Evolutionary conservation across 2,888 invertebrate species (phyloP).

Genomic region (Lasioglossum malachurum): DNA sequence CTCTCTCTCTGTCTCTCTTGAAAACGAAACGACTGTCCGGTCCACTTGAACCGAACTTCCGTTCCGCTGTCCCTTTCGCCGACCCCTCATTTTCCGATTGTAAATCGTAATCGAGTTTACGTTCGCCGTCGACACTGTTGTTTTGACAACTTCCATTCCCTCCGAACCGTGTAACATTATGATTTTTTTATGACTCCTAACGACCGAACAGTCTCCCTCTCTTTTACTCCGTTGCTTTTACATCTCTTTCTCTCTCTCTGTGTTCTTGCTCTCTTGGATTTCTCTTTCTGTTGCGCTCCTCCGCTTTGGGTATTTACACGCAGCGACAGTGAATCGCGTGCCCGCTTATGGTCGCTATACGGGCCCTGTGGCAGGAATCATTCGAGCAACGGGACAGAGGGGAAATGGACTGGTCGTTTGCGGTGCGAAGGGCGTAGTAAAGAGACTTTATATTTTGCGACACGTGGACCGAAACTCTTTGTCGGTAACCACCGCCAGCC

Average conservation of each 20-base stretch:
- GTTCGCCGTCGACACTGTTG: background rate
- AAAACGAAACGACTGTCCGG: conserved; percentile 65
- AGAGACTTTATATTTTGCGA: conserved; percentile 12
- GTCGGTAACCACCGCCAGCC: background rate
- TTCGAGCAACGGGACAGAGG: conserved; percentile 6
- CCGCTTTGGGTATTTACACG: background rate
- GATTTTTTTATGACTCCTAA: conserved; percentile 20
- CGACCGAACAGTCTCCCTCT: background rate
- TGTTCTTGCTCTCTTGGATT: background rate
- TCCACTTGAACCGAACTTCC: conserved; percentile 73
- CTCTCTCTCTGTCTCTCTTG: background rate
- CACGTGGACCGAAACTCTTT: conserved; percentile 15
- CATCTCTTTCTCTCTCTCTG: background rate
- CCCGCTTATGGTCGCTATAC: conserved; percentile 2
- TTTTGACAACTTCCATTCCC: conserved; percentile 1
- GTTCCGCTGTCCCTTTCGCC: conserved; percentile 13
- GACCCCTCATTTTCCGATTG: conserved; percentile 22
- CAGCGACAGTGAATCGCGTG: background rate
- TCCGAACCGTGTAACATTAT: background rate
- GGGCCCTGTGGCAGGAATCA: conserved; percentile 4
- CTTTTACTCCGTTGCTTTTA: no score
- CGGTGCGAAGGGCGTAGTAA: conserved; percentile 15
- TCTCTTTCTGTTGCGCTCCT: background rate
- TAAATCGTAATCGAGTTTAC: conserved; percentile 29
- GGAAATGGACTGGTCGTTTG: conserved; percentile 7